Evolutionary conservation across 2,797 vertebrate species (phyloP), one percentile per base, ranked within the genome.

Genomic region (Enteromius viviparus): DNA sequence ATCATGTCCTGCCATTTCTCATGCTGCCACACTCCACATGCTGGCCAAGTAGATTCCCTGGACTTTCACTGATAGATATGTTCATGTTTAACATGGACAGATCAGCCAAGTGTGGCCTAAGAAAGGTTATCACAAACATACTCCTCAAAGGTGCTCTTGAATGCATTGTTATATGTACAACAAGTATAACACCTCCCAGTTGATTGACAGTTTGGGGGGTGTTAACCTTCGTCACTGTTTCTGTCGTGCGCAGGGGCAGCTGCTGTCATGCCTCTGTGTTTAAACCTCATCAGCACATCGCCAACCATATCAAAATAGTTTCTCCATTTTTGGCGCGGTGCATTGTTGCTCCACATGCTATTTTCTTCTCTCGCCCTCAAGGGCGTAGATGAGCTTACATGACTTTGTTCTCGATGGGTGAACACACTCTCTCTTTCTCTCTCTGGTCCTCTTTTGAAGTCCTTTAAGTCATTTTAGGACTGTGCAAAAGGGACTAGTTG

Each of bases 251-350:
- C 83, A 85, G 82, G 86, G 89, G 75, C 94, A 93, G 94, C 92
- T 94, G 94, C 90, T 91, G 47, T 91, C 82, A 78, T 85, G 78
- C 74, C 53, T 92, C 92, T 91, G 90, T 91, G 89, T 92, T 92
- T 92, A 92, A 93, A 94, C 88, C 90, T 92, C 90, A 94, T 93
- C 89, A 80, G 82, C 53, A 85, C 90, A 90, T 92, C 84, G 75
- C 91, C 83, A 85, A 93, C 89, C 83, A 51, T 86, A 91, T 91
- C 85, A 80, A 93, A 94, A 94, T 95, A 92, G 90, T 94, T 96
- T 95, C 92, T 90, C 95, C 95, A 93, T 96, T 92, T 95, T 95
- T 93, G 93, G 93, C 87, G 78, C 69, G 87, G 88, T 84, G 89
- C 90, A 84, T 92, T 88, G 5, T 94, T 93, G 88, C 89, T 88